Conservation (phyloP, 1,140 invertebrate genomes). For the Drosophila kanapiae region DNA sequence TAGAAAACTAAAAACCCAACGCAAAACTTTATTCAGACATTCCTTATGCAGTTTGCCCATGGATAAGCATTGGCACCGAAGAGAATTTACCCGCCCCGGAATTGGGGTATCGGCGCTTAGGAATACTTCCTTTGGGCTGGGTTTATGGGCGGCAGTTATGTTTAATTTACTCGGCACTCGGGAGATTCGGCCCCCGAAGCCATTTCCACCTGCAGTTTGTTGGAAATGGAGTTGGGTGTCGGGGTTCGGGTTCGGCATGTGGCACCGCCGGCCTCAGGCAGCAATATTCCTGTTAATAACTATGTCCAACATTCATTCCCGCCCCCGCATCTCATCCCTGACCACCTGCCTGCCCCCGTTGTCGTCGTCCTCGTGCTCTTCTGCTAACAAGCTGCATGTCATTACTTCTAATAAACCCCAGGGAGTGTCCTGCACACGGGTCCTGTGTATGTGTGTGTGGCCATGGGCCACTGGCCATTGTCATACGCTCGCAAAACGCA, state of each 20-base stretch:
- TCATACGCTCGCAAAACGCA: conserved; percentile 30
- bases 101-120: conserved; percentile 1
- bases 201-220: conserved; percentile 42
- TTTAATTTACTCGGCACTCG: conserved; percentile 50
- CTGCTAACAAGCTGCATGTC: conserved; percentile 61
- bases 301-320: conserved; percentile 36
- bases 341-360: background rate
- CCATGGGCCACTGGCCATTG: conserved; percentile 18
- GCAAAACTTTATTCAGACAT: conserved; percentile 7
- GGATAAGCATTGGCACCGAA: conserved; percentile 1
- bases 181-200: background rate
- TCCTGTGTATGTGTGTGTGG: conserved; percentile 16
- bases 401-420: conserved; percentile 77
- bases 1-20: conserved; percentile 13
- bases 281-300: conserved; percentile 50
- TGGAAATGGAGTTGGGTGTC: background rate
- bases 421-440: conserved; percentile 38
- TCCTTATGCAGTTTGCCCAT: background rate
- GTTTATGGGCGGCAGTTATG: conserved; percentile 51
- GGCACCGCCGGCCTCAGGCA: conserved; percentile 11
- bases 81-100: background rate
- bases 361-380: background rate
- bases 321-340: background rate
- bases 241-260: conserved; percentile 9
- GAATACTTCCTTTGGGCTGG: conserved; percentile 11